Evolutionary conservation across 2,888 invertebrate species (phyloP), one percentile per base, ranked within the genome.

Genomic region (Acanthacorydalis orientalis): DNA sequence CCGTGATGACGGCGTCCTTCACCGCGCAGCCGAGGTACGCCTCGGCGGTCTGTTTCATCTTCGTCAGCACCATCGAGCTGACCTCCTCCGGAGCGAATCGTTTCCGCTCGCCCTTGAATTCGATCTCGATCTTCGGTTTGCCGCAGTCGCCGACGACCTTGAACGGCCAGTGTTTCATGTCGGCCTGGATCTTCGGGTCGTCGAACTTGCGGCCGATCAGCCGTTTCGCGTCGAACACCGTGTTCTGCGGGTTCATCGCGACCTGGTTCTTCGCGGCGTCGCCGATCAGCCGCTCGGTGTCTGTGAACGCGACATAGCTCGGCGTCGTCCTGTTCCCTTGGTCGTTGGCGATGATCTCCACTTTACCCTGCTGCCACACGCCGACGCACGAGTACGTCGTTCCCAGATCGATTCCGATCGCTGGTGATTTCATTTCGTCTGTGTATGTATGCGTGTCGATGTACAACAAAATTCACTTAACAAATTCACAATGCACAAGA

Each of bases 351-450:
- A 83, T 81, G 61, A 83, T 81, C 62, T 83, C 81, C 59, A 83
- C 80, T 59, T 79, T 80, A 48, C 83, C 81, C 55, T 80, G 77
- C 59, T 84, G 82, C 75, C 82, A 87, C n/a, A 86, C 84, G 56
- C 84, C 86, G 43, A 87, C 85, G 60, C 85, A 84, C 34, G 86
- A 88, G 64, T 86, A 89, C 7, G 89, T 90, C 35, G 89, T 90
- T 57, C 89, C 90, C 61, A 90, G 73, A 72, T 86, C 85, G 57
- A 86, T 90, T 56, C 84, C 84, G 57, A 84, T 72, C 54, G 78
- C 78, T 49, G 46, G 46, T 38, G 46, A 39, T 40, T 40, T 46
- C 16, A 31, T 46, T 33, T 31, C 12, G 39, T n/a, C 16, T 39
- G 16, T 39, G 2, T n/a, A n/a, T n/a, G n/a, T n/a, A n/a, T n/a